Evolutionary conservation across 2,797 vertebrate genomes (phyloP).

Genomic region (Crenichthys baileyi): DNA sequence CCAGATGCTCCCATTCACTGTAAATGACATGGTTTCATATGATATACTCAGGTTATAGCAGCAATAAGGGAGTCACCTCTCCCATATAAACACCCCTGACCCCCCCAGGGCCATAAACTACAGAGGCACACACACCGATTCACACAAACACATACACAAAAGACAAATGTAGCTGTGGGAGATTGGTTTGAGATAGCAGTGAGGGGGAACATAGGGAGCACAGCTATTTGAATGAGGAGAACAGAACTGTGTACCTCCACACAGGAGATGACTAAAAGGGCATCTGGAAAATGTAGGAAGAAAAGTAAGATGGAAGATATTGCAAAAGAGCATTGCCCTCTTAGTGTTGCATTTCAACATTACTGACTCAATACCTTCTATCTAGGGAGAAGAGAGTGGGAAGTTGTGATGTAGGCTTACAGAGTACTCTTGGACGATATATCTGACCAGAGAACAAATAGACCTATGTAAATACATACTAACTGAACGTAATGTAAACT

Average conservation of each 20-base stretch:
- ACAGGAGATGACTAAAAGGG: conserved; percentile 56
- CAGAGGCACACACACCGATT: conserved; percentile 33
- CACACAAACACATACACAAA: background rate
- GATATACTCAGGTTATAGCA: conserved; percentile 78
- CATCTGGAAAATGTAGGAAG: conserved; percentile 56
- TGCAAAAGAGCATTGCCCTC: conserved; percentile 53
- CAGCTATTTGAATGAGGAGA: conserved; percentile 28
- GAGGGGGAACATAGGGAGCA: conserved; percentile 37
- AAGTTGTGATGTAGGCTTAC: conserved; percentile 42
- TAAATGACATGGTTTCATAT: conserved; percentile 76
- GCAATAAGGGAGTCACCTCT: conserved; percentile 78
- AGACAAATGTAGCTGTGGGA: conserved; percentile 49
- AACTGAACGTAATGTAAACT: conserved; percentile 8
- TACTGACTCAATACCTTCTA: conserved; percentile 57
- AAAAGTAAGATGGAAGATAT: conserved; percentile 63
- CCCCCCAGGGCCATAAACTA: conserved; percentile 66
- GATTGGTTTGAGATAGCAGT: conserved; percentile 25
- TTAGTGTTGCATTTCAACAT: conserved; percentile 51
- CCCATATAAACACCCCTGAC: conserved; percentile 73
- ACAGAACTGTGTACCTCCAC: conserved; percentile 37
- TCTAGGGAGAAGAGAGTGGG: conserved; percentile 59
- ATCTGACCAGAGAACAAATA: conserved; percentile 41
- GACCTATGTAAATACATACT: conserved; percentile 17
- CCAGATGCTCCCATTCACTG: conserved; percentile 76
- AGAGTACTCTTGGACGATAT: conserved; percentile 39